Base-by-base conservation (phyloP, 1,140 invertebrate genomes). In the Aphaenogaster ashmeadi region DNA sequence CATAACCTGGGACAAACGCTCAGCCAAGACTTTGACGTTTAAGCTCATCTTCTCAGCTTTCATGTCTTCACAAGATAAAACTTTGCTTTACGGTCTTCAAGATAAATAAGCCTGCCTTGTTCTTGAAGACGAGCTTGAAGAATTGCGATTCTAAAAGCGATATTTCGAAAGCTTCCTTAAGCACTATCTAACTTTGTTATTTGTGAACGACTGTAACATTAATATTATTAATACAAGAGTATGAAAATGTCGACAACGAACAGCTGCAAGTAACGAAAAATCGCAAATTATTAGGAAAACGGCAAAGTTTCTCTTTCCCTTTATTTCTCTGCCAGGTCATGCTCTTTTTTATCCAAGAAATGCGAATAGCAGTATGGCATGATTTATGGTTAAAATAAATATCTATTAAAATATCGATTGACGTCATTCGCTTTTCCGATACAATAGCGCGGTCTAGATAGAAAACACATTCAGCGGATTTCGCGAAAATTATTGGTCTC, bases 371-470 rank as follows among this genome's bases (percentile, higher is more conserved):
- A 62, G 21, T 78, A 78, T 18, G 5, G 52, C 7, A n/a, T 66
- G 75, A 79, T 79, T 79, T 79, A 79, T 36, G 58, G 13, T 47
- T 27, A 64, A 79, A 79, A 79, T 79, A 79, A 79, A 79, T 79
- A 79, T 50, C 41, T 79, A 79, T 79, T 79, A 66, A 64, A 64
- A 64, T 79, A 79, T 66, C 58, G 11, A 66, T 60, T 50, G 75
- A 50, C 6, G 1, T 79, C 75, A 33, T 47, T 64, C 58, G 33
- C n/a, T 79, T 79, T 79, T 66, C 75, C 75, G 27, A 66, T 75
- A 75, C 52, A n/a, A 56, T 18, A 41, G 41, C 27, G 11, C 72
- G 18, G 18, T 27, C 15, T 27, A 21, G 6, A 79, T 79, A 21
- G 41, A 64, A 79, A 64, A 79, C 58, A 50, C 75, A 79, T 79